These are phyloP conservation scores for Argynnis bischoffii DNA, from an alignment of 2,888 invertebrate genomes.

Conservation along the genomic window DNA sequence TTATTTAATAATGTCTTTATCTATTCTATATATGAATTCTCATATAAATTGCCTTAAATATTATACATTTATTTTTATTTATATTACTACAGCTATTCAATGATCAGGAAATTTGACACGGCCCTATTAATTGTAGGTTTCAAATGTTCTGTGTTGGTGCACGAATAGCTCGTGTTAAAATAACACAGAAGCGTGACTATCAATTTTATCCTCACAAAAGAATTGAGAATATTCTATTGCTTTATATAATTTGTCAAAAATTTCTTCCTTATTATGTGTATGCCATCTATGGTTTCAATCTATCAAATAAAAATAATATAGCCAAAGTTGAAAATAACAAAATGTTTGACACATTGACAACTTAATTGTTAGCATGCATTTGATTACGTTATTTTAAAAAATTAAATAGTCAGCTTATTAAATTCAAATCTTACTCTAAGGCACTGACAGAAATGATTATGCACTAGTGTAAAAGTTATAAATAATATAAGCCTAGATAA, in stretches of 20 bases:
- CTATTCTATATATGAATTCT: constrained; percentile 66
- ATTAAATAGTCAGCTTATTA: constrained; percentile 61
- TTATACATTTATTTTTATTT: constrained; percentile 39
- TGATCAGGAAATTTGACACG: constrained; percentile 72
- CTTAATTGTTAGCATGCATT: constrained; percentile 53
- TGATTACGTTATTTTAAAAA: constrained; percentile 56
- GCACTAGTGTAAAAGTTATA: constrained; percentile 67
- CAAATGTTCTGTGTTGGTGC: constrained; percentile 6
- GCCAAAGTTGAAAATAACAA: constrained; percentile 18
- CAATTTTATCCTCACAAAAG: no score
- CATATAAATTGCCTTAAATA: constrained; percentile 75
- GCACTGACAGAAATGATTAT: constrained; percentile 77
- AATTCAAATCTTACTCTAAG: constrained; percentile 74
- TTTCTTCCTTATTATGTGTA: no score
- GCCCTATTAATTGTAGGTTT: constrained; percentile 44
- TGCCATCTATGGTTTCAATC: no score
- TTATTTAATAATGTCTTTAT: constrained; percentile 79
- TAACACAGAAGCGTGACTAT: no score
- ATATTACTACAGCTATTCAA: constrained; percentile 48
- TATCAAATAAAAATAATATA: background rate
- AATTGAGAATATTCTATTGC: no score
- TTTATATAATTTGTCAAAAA: no score
- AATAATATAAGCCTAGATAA: constrained; percentile 71
- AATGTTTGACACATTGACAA: constrained; percentile 15
- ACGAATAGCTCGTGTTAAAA: no score